phyloP scores from a whole-genome alignment of 2,113 vertebrate genomes.

The Scytalopus superciliaris region DNA sequence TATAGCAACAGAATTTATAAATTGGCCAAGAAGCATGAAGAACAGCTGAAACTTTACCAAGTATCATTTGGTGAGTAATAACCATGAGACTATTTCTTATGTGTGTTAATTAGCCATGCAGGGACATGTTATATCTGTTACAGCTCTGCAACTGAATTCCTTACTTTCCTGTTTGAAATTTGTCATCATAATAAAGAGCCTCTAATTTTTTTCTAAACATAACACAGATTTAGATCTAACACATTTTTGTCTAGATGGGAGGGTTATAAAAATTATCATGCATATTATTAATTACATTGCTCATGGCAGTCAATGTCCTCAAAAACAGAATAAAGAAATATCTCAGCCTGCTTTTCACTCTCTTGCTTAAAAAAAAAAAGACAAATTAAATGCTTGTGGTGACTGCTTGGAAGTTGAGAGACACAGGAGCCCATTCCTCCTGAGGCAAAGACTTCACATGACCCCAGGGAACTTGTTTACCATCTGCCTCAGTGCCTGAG shows the following conservation, averaged over 20 bases:
- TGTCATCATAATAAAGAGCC: not conserved
- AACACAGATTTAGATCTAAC: not conserved
- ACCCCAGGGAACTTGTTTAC: not conserved
- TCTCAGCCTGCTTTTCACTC: not conserved
- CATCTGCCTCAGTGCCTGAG: not conserved
- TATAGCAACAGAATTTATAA: constrained; percentile 80
- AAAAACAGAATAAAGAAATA: not conserved
- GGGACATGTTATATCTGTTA: not conserved
- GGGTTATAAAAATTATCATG: not conserved
- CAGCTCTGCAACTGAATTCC: not conserved
- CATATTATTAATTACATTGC: not conserved
- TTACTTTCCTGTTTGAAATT: not conserved
- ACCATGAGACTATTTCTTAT: not conserved
- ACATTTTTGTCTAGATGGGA: not conserved
- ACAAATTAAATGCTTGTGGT: not conserved
- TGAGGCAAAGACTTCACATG: not conserved
- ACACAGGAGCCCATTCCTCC: not conserved
- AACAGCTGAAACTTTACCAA: constrained; percentile 66
- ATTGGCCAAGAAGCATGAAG: constrained; percentile 75
- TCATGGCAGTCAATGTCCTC: not conserved
- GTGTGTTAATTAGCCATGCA: not conserved
- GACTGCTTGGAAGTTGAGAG: not conserved
- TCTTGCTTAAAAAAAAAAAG: not conserved
- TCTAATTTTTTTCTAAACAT: not conserved
- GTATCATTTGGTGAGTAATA: constrained; percentile 88